Conservation (phyloP, 2,113 vertebrate genomes). For the Cynocephalus volans region DNA sequence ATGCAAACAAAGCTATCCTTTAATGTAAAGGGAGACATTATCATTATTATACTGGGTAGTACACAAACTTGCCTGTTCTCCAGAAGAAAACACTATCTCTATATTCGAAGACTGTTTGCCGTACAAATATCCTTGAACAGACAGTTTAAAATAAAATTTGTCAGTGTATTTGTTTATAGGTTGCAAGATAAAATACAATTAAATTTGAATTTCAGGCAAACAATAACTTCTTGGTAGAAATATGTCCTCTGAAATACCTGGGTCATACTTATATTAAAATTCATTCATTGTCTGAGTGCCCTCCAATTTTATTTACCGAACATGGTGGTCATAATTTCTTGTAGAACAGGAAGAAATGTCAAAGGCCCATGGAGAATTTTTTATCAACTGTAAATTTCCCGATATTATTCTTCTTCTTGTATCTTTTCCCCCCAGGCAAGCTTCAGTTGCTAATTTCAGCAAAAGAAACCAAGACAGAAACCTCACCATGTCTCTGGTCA, state of each 20-base stretch:
- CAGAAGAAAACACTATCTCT: not conserved
- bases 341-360: not conserved
- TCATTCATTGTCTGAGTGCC: not conserved
- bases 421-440: not conserved
- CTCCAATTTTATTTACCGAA: not conserved
- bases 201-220: too few species aligned
- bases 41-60: not conserved
- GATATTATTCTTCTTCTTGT: not conserved
- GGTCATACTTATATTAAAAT: not conserved
- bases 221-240: too few species aligned
- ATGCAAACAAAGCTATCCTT: not conserved
- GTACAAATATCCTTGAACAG: not conserved
- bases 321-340: not conserved
- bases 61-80: not conserved
- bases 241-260: too few species aligned
- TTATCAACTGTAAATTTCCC: not conserved
- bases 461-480: not conserved
- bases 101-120: not conserved
- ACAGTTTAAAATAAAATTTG: not conserved
- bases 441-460: not conserved
- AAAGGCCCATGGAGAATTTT: not conserved
- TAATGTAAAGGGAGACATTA: not conserved
- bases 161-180: not conserved
- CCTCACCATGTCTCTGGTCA: not conserved
- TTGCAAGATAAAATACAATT: not conserved